Percentiles rank a stretch among this genome's conserved stretches.
Evolutionary conservation across 1,140 invertebrate species (phyloP).

Genomic region (Drosophila pectinifera): DNA sequence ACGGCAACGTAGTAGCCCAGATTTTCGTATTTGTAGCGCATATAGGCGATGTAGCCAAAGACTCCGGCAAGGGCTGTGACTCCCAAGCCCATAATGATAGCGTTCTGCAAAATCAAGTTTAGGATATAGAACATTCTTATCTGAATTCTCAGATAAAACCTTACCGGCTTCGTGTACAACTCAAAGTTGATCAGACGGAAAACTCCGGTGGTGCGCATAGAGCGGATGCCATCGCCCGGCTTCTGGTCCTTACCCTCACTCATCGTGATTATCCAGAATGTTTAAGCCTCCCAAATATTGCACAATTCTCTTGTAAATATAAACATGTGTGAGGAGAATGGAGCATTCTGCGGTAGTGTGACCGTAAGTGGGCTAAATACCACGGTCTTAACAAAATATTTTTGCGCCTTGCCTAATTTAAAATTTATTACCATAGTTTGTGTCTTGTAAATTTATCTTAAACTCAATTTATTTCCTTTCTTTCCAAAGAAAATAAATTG

Average conservation of each 20-base stretch:
- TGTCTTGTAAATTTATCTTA: too few species aligned
- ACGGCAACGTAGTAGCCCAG: slow-evolving; percentile 92
- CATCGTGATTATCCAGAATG: slow-evolving; percentile 28
- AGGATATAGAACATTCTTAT: not conserved
- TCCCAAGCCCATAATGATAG: slow-evolving; percentile 91
- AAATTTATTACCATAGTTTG: too few species aligned
- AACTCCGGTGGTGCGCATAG: slow-evolving; percentile 88
- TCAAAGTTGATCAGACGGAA: slow-evolving; percentile 93
- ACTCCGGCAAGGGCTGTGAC: slow-evolving; percentile 89
- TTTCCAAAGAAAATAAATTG: too few species aligned
- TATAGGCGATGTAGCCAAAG: slow-evolving; percentile 92
- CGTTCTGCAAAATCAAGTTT: slow-evolving; percentile 87
- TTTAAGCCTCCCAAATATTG: slow-evolving; percentile 28
- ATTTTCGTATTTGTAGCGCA: slow-evolving; percentile 90
- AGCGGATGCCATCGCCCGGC: slow-evolving; percentile 92
- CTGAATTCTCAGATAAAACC: not conserved
- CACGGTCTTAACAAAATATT: not conserved
- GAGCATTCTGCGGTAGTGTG: slow-evolving; percentile 10
- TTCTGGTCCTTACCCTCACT: slow-evolving; percentile 39
- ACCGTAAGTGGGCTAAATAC: slow-evolving; percentile 5
- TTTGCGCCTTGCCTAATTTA: too few species aligned
- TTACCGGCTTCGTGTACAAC: slow-evolving; percentile 92
- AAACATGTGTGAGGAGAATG: slow-evolving; percentile 39
- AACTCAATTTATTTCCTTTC: too few species aligned
- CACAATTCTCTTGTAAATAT: slow-evolving; percentile 60